These are phyloP conservation scores for Gymnopithys bicolor DNA, from an alignment of 2,797 vertebrate species.

Conservation along the genomic window DNA sequence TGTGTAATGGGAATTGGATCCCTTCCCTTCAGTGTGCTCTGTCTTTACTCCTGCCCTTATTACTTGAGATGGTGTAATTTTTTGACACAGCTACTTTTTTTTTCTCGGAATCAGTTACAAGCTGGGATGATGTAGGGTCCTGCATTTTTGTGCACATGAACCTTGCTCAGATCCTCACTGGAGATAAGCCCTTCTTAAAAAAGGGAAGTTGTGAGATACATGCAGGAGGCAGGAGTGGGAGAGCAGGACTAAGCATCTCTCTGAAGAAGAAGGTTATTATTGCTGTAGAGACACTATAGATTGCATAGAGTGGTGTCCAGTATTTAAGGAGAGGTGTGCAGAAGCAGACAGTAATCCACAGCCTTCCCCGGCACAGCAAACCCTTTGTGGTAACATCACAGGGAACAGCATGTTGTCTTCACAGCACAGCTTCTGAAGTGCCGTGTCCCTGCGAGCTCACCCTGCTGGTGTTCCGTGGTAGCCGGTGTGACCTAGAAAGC, in stretches of 20 bases:
- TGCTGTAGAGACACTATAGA: not conserved
- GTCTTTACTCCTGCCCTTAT: not conserved
- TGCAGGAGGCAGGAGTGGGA: not conserved
- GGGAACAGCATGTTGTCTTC: not conserved
- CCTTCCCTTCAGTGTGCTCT: not conserved
- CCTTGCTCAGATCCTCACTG: not conserved
- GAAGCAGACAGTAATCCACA: not conserved
- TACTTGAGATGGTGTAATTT: not conserved
- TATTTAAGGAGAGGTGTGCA: not conserved
- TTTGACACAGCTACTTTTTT: not conserved
- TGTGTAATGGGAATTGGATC: not conserved
- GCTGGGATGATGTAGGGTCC: not conserved
- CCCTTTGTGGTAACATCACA: not conserved
- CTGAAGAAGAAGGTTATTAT: not conserved
- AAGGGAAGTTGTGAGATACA: not conserved
- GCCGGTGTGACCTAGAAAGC: not conserved
- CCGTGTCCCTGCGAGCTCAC: rapidly evolving
- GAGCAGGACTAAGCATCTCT: not conserved
- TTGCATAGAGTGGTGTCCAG: not conserved
- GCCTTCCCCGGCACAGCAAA: not conserved
- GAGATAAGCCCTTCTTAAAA: not conserved
- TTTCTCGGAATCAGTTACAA: not conserved
- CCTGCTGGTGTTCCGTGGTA: rapidly evolving
- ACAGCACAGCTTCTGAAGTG: not conserved
- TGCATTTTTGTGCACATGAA: not conserved